A percentile compares a stretch with the other conserved stretches of the same genome.
Evolutionary conservation across 2,113 vertebrate species (phyloP).

Genomic region (Progne subis): DNA sequence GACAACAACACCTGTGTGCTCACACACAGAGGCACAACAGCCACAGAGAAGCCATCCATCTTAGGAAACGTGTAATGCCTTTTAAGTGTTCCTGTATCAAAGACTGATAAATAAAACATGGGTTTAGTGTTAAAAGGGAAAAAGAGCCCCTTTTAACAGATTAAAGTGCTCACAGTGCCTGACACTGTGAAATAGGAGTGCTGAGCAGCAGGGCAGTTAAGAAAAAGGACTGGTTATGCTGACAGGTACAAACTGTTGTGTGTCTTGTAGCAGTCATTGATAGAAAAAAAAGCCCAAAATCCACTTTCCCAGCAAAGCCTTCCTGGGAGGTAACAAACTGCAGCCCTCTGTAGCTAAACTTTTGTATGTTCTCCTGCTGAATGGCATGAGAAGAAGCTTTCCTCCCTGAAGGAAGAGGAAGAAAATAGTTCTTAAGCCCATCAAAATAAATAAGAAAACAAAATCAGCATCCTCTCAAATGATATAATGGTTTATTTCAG

Average conservation of each 20-base stretch:
- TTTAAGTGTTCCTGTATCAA: conserved; percentile 59
- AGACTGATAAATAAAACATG: conserved; percentile 72
- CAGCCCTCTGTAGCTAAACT: neutral
- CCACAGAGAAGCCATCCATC: conserved; percentile 11
- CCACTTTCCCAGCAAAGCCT: neutral
- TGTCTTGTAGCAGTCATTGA: neutral
- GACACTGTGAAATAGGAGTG: conserved; percentile 63
- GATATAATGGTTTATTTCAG: neutral
- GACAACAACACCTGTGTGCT: neutral
- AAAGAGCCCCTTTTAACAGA: conserved; percentile 67
- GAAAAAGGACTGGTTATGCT: conserved; percentile 35
- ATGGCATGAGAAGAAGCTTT: neutral
- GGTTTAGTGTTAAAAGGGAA: conserved; percentile 47
- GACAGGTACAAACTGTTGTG: conserved; percentile 48
- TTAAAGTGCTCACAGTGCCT: conserved; percentile 66
- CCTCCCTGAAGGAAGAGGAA: neutral
- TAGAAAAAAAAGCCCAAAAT: neutral
- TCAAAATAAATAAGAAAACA: neutral
- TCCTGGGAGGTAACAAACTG: neutral
- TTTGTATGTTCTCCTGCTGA: neutral
- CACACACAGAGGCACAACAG: neutral
- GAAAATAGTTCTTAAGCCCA: neutral
- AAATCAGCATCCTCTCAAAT: neutral
- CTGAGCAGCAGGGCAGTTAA: conserved; percentile 48
- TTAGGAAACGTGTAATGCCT: conserved; percentile 54